These are phyloP conservation scores for Crypturellus tataupa DNA, from an alignment of 2,797 vertebrate species.

Conservation along the genomic window DNA sequence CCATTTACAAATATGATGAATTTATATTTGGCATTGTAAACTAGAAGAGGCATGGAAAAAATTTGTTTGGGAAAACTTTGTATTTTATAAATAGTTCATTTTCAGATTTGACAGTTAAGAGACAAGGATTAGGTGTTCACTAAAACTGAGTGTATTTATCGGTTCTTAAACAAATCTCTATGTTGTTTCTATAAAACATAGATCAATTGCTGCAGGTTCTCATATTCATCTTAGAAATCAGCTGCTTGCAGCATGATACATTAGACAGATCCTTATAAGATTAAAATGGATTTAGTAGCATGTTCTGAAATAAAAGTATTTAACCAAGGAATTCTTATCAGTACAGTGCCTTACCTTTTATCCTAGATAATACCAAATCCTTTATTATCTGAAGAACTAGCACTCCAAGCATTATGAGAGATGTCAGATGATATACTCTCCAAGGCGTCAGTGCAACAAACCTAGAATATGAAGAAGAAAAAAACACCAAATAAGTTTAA, in stretches of 20 bases:
- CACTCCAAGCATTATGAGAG: constrained; percentile 78
- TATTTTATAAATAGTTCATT: not conserved
- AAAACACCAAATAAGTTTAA: not conserved
- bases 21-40: not conserved
- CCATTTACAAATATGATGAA: not conserved
- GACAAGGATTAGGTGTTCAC: not conserved
- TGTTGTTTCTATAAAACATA: not conserved
- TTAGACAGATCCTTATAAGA: not conserved
- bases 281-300: not conserved
- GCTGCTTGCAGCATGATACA: not conserved
- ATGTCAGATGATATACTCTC: constrained; percentile 83
- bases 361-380: constrained; percentile 80
- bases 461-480: constrained; percentile 66
- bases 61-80: not conserved
- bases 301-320: not conserved
- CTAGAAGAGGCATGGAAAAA: not conserved
- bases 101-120: not conserved
- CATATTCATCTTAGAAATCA: not conserved
- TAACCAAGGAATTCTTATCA: not conserved
- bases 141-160: not conserved
- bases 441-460: constrained; percentile 83
- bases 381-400: constrained; percentile 82
- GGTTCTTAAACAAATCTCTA: not conserved
- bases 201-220: not conserved
- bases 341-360: constrained; percentile 77